phyloP scores from a whole-genome alignment of 2,113 vertebrate species.

The Ahaetulla prasina region DNA sequence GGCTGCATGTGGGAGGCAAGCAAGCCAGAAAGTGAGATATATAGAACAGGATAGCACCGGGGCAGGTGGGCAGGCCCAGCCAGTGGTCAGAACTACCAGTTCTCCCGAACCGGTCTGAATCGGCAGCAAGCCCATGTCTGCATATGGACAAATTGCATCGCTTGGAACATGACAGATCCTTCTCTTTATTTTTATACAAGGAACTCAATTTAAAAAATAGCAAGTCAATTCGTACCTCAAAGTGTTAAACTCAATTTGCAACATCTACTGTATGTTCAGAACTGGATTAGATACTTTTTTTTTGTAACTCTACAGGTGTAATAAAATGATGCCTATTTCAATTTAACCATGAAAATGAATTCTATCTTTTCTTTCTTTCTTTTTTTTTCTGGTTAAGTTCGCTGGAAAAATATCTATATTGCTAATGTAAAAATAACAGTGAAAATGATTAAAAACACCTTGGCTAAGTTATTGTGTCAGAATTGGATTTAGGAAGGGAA shows the following conservation, averaged over 20 bases:
- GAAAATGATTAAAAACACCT: conserved; percentile 35
- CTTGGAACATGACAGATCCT: neutral
- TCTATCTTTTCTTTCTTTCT: neutral
- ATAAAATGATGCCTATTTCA: conserved; percentile 22
- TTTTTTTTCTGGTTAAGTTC: neutral
- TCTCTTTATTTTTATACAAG: neutral
- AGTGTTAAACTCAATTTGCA: neutral
- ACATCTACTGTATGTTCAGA: neutral
- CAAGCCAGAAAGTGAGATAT: too few species aligned
- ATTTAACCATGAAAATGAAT: neutral
- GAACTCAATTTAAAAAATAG: neutral
- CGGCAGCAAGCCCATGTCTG: too few species aligned
- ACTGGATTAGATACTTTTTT: neutral
- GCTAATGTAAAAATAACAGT: conserved; percentile 38
- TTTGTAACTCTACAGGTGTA: neutral
- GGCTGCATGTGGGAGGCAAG: too few species aligned
- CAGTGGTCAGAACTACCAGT: too few species aligned
- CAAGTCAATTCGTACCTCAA: conserved; percentile 5
- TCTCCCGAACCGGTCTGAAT: too few species aligned
- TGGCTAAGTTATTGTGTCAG: conserved; percentile 42
- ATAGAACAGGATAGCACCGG: too few species aligned
- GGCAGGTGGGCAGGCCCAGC: too few species aligned
- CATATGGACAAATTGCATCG: neutral
- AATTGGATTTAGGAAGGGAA: conserved; percentile 38
- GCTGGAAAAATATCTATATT: neutral